Evolutionary conservation across 2,797 vertebrate genomes (phyloP).

Genomic region (Podarcis siculus): DNA sequence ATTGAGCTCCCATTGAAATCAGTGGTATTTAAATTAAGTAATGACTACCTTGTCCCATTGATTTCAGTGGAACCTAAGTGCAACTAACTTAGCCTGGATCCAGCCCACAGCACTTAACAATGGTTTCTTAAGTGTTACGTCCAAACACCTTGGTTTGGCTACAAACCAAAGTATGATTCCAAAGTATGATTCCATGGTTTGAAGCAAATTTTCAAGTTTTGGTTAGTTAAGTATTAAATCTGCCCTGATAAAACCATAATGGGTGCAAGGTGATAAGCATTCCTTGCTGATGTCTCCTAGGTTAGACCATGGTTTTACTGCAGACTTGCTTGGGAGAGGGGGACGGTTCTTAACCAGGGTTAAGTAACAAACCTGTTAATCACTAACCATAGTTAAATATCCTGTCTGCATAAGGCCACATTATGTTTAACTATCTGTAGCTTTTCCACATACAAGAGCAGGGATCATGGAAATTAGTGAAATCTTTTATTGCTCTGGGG

Average conservation of each 20-base stretch:
- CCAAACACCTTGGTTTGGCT: neutral
- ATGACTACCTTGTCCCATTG: neutral
- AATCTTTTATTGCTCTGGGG: neutral
- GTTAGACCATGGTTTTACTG: neutral
- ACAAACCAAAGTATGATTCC: neutral
- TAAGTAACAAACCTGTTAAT: neutral
- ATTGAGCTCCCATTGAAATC: neutral
- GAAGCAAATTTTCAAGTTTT: neutral
- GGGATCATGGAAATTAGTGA: neutral
- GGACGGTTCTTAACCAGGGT: neutral
- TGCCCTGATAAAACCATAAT: neutral
- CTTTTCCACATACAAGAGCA: neutral
- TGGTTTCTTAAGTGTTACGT: neutral
- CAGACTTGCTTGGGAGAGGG: too few species aligned
- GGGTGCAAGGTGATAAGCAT: neutral
- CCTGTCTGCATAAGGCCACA: neutral
- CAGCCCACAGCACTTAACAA: neutral
- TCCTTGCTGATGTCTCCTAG: neutral
- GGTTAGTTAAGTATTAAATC: neutral
- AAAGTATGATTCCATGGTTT: neutral
- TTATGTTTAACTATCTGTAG: neutral
- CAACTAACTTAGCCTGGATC: neutral
- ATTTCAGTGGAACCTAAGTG: neutral
- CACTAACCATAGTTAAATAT: neutral
- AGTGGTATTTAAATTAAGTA: neutral